Evolutionary conservation across 1,140 invertebrate genomes (phyloP), one percentile per base, ranked within the genome.

Genomic region (Himalopsyche phryganea): DNA sequence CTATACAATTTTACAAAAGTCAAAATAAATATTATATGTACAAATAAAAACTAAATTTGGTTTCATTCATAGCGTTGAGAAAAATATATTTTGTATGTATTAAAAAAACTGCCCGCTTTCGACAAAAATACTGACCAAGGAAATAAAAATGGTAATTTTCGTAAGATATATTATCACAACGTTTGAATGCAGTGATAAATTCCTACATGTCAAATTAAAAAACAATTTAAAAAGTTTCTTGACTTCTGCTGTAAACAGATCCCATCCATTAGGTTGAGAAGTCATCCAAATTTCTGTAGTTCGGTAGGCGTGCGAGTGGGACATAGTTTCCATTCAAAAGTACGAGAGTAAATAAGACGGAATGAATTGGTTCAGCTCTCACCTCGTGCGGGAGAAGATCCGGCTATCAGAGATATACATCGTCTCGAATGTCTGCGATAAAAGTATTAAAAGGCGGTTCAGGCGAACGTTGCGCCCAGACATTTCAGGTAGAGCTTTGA

Each of bases 351-450:
- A 47, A 47, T 18, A 17, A 20, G 15, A 6, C 5, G 15, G 10
- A 20, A 17, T 41, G n/a, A 19, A 40, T 49, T 1, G 5, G 28
- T n/a, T 9, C 32, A 35, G 35, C 33, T 11, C 14, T 36, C 35
- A 19, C 4, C 46, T 58, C 36, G 19, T 50, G 32, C 45, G 19
- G 47, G 17, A 53, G 18, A 46, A 46, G 52, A 50, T 56, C 52
- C 38, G 54, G 50, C 23, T 33, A 45, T 45, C 40, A 10, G 11
- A 61, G 49, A 61, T 57, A 47, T 36, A 48, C 55, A 62, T 62
- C 60, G 51, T 62, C 60, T 53, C 60, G 45, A 52, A 56, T 49
- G 49, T 62, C 54, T 56, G 50, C 41, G 55, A 58, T 58, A 58
- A 62, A 62, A 52, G 60, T 58, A 50, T 54, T 51, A 56, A 61